Evolutionary conservation across 2,888 invertebrate genomes (phyloP).

Genomic region (Fragum whitleyi): DNA sequence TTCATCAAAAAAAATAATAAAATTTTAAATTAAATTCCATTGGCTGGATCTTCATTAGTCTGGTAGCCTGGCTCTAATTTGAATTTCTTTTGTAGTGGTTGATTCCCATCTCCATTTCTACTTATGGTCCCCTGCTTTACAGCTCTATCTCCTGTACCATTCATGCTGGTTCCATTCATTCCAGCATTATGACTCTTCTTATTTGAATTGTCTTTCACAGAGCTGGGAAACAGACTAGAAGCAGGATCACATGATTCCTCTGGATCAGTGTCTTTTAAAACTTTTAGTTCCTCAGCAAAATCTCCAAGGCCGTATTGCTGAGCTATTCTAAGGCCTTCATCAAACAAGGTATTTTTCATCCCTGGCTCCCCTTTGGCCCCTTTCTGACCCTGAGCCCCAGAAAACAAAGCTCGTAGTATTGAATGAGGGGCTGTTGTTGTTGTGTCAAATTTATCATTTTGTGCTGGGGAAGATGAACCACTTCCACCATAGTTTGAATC

Average conservation of each 20-base stretch:
- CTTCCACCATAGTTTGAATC: conserved; percentile 65
- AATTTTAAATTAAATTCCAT: neutral
- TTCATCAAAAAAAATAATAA: too few species aligned
- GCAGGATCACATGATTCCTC: conserved; percentile 27
- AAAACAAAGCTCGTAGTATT: conserved; percentile 46
- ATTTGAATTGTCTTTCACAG: neutral
- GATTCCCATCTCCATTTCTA: conserved; percentile 17
- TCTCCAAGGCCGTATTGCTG: conserved; percentile 84
- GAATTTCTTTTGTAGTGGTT: neutral
- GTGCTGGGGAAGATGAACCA: conserved; percentile 65
- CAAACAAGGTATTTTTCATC: conserved; percentile 81
- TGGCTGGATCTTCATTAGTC: conserved; percentile 7
- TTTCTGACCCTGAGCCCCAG: conserved; percentile 14
- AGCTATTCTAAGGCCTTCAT: conserved; percentile 86
- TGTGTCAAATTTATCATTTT: conserved; percentile 28
- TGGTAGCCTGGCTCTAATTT: neutral
- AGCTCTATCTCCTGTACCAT: neutral
- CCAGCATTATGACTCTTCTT: neutral
- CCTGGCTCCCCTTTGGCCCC: conserved; percentile 9
- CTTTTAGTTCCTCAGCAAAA: conserved; percentile 81
- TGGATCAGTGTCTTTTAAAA: conserved; percentile 62
- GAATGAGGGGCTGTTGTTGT: conserved; percentile 27
- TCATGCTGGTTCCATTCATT: conserved; percentile 8
- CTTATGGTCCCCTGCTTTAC: neutral
- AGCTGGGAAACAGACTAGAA: conserved; percentile 11